Conservation (phyloP, 2,797 vertebrate genomes). For the Champsocephalus gunnari region DNA sequence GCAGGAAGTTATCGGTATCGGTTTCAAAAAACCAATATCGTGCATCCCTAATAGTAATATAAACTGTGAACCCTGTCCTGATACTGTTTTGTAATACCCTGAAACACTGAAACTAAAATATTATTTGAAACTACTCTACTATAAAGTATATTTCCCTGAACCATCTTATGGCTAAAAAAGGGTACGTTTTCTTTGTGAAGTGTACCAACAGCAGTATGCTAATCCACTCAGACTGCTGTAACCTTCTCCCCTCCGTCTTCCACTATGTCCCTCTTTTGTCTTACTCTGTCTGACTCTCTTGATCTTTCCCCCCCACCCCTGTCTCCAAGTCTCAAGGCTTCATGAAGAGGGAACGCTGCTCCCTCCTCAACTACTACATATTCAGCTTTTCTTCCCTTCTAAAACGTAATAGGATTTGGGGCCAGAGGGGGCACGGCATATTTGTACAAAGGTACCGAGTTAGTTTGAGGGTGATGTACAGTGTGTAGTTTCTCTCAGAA, state of each 20-base stretch:
- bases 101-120: constrained; percentile 20
- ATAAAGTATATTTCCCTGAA: constrained; percentile 39
- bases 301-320: not conserved
- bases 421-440: constrained; percentile 52
- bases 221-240: constrained; percentile 66
- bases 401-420: constrained; percentile 72
- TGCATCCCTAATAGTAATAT: constrained; percentile 22
- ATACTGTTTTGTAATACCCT: constrained; percentile 44
- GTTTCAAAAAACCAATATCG: too few species aligned
- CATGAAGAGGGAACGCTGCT: constrained; percentile 26
- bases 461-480: constrained; percentile 69
- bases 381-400: constrained; percentile 49
- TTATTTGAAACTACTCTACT: constrained; percentile 27
- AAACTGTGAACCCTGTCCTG: constrained; percentile 33
- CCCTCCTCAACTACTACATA: constrained; percentile 55
- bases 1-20: too few species aligned
- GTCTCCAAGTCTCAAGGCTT: constrained; percentile 22
- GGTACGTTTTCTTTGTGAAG: constrained; percentile 25
- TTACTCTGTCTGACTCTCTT: constrained; percentile 17
- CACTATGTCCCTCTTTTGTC: constrained; percentile 46
- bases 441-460: constrained; percentile 69
- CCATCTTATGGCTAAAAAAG: constrained; percentile 47
- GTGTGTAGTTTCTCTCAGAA: not conserved
- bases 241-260: constrained; percentile 40
- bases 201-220: constrained; percentile 63